Base-by-base conservation (phyloP, 2,797 vertebrate species). In the Fringilla coelebs region DNA sequence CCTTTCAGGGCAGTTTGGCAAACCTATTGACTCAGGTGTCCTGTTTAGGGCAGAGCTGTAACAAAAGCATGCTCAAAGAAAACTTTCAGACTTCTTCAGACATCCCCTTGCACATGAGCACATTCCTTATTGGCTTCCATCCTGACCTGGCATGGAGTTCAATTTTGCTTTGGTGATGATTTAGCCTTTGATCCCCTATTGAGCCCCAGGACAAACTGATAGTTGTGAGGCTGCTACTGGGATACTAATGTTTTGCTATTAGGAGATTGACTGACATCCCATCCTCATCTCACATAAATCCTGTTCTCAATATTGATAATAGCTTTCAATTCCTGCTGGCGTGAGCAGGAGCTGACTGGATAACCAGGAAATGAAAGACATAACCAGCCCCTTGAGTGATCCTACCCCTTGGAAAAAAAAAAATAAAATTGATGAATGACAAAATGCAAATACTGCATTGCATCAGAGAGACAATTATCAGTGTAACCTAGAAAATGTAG, bases 311-410 rank as follows among this genome's bases (percentile, higher is more conserved):
- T 89, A 94, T 91, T 88, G 94, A 95, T 93, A 95, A 86, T 18
- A 70, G 73, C 80, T 78, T 93, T 94, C 85, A 94, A 40, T 84
- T 92, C 93, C 85, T 95, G 91, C 94, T 91, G 76, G 89, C 41
- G 3, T 72, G 70, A 90, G 88, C 88, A 90, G 82, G 79, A 94
- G 67, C 72, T 94, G 92, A 88, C 75, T 75, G 85, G 96, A 95
- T 93, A 94, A 94, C 91, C 85, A 93, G 91, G 91, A 94, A 94
- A 96, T 82, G 91, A 95, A 94, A 94, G 91, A 88, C 57, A 91
- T 86, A 93, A 93, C 74, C 77, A 90, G 94, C 58, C 89, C 80
- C 67, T 65, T 19, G 77, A 94, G 85, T 67, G 52, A 88, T 91
- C 45, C 63, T 88, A 84, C 19, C 22, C n/a, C 41, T 66, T 34